Evolutionary conservation across 1,140 invertebrate species (phyloP).

Genomic region (Drosophila pachea): DNA sequence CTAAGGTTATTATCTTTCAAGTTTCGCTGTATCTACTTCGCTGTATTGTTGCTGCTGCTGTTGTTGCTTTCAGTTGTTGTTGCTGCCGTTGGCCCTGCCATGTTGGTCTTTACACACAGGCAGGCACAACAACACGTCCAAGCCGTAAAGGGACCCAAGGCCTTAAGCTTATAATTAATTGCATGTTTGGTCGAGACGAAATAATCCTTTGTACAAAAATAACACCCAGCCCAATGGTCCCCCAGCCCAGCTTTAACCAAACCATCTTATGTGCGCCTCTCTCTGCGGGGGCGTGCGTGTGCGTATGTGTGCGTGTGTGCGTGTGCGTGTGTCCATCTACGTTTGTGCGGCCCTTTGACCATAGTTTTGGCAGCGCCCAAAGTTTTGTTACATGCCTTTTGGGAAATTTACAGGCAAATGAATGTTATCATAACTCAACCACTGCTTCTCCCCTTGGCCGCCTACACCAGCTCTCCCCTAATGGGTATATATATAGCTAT

Average conservation of each 20-base stretch:
- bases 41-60: constrained; percentile 28
- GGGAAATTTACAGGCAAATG: constrained; percentile 76
- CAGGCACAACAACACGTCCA: constrained; percentile 57
- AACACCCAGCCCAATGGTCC: constrained; percentile 42
- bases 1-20: constrained; percentile 78
- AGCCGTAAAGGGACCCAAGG: constrained; percentile 74
- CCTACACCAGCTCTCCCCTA: constrained; percentile 18
- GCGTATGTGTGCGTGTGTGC: constrained; percentile 8
- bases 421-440: constrained; percentile 72
- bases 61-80: constrained; percentile 21
- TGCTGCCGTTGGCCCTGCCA: constrained; percentile 30
- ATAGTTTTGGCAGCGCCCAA: constrained; percentile 64
- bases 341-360: constrained; percentile 50
- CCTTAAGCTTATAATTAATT: constrained; percentile 79
- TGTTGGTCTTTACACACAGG: constrained; percentile 62
- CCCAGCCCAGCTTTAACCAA: constrained; percentile 11
- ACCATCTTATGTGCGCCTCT: constrained; percentile 49
- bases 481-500: too few relatives aligned
- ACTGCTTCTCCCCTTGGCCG: constrained; percentile 5
- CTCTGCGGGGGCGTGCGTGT: constrained; percentile 9
- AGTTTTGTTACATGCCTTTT: constrained; percentile 70
- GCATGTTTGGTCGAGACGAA: constrained; percentile 79
- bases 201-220: constrained; percentile 78
- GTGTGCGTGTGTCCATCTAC: constrained; percentile 1
- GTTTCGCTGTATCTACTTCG: constrained; percentile 60